phyloP scores from a whole-genome alignment of 2,888 invertebrate genomes.

The Oasisia sp. region DNA sequence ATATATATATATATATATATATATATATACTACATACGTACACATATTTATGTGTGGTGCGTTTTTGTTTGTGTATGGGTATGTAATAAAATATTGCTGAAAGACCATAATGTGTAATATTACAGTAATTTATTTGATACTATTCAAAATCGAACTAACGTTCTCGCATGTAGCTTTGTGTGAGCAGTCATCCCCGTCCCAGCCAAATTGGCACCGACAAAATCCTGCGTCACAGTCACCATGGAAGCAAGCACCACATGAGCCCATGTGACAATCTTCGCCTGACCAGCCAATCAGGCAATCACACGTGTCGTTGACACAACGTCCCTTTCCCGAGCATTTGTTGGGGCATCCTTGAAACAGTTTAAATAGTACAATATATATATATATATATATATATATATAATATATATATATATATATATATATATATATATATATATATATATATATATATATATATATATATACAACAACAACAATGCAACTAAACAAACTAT shows the following conservation, averaged over 20 bases:
- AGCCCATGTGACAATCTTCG: background rate
- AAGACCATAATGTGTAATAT: too few species aligned
- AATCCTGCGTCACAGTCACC: constrained; percentile 20
- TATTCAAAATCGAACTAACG: too few species aligned
- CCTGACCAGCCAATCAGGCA: background rate
- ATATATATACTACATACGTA: background rate
- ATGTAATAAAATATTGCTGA: too few species aligned
- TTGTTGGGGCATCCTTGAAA: background rate
- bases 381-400: background rate
- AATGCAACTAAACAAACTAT: too few species aligned
- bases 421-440: too few species aligned
- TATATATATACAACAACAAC: too few species aligned
- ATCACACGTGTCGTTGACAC: constrained; percentile 13
- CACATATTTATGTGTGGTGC: background rate
- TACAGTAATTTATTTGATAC: too few species aligned
- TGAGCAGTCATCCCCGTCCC: constrained; percentile 17
- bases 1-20: background rate
- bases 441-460: too few species aligned
- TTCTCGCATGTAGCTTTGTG: background rate
- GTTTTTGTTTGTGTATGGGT: too few species aligned
- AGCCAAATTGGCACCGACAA: constrained; percentile 23
- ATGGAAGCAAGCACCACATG: background rate
- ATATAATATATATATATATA: too few species aligned
- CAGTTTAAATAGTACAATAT: background rate
- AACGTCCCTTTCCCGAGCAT: too few species aligned